These are phyloP conservation scores for Cyphomyrus discorhynchus DNA, from an alignment of 2,113 vertebrate genomes.

Conservation along the genomic window DNA sequence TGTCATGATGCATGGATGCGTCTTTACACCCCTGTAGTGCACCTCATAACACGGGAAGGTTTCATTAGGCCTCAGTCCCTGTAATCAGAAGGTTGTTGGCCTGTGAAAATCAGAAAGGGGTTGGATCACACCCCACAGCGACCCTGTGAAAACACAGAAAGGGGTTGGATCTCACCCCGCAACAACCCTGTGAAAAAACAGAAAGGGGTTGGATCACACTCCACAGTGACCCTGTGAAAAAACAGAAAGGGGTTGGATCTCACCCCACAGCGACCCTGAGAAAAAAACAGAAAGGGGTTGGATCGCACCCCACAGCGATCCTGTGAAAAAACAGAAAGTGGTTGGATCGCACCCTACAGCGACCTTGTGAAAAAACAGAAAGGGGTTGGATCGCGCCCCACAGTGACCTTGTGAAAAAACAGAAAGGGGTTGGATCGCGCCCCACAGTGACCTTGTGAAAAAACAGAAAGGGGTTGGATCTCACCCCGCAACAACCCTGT, in stretches of 20 bases:
- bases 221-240: too few species aligned
- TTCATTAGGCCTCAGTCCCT: too few species aligned
- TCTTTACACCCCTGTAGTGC: too few species aligned
- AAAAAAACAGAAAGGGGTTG: background rate
- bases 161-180: background rate
- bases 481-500: fast-evolving
- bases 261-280: too few species aligned
- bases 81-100: too few species aligned
- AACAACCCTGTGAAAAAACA: background rate
- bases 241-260: background rate
- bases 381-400: background rate
- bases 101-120: background rate
- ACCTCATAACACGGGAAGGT: too few species aligned
- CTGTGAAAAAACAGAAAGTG: background rate
- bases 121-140: background rate
- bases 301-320: too few species aligned
- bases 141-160: background rate
- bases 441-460: background rate
- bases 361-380: background rate
- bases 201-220: background rate
- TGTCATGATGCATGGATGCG: too few species aligned
- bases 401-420: too few species aligned
- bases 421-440: background rate
- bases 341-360: background rate
- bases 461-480: background rate